Conservation (phyloP, 2,797 vertebrate species). For the Rhynchonycteris naso region DNA sequence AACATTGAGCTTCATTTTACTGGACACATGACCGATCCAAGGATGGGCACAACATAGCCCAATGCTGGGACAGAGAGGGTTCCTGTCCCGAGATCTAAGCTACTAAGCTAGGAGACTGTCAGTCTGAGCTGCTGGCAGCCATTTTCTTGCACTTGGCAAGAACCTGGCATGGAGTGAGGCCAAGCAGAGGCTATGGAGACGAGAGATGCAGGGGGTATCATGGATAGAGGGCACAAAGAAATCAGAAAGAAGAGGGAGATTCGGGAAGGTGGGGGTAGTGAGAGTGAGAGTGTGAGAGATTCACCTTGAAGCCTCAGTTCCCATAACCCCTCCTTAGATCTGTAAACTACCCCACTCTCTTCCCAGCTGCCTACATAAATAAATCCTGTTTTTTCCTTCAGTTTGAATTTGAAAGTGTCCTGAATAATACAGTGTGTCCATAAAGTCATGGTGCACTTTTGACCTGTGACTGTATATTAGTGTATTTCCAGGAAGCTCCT, state of each 20-base stretch:
- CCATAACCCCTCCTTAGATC: background rate
- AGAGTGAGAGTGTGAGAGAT: background rate
- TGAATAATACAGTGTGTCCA: too few species aligned
- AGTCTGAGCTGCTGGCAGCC: background rate
- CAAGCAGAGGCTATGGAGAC: background rate
- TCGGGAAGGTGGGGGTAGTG: background rate
- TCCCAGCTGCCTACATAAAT: background rate
- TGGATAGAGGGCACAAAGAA: background rate
- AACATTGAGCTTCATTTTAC: slow-evolving; percentile 19
- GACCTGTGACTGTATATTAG: too few species aligned
- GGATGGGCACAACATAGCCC: background rate
- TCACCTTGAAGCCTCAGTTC: background rate
- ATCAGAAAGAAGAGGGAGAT: background rate
- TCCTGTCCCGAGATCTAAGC: background rate
- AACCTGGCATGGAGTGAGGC: background rate
- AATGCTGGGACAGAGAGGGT: background rate
- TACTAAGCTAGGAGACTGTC: background rate
- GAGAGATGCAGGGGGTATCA: background rate
- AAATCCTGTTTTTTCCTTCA: slow-evolving; percentile 2
- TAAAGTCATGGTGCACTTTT: too few species aligned
- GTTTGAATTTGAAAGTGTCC: slow-evolving; percentile 16
- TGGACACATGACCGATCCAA: background rate
- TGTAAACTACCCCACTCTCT: background rate
- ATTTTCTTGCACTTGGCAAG: background rate
- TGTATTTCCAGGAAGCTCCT: background rate